Evolutionary conservation across 2,888 invertebrate species (phyloP).

Genomic region (Ophraella communa): DNA sequence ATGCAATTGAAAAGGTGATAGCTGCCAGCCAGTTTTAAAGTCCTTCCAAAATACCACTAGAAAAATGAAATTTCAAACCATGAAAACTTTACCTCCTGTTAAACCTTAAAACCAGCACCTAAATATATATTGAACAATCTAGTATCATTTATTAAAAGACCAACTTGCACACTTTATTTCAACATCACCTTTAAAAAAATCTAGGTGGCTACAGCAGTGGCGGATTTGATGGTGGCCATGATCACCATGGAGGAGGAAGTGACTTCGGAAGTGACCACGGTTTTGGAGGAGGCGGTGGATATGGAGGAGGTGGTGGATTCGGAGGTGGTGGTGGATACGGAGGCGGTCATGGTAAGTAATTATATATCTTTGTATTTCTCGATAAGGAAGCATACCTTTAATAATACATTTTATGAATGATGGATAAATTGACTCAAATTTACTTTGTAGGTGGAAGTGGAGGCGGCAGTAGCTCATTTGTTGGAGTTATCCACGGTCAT

Average conservation of each 20-base stretch:
- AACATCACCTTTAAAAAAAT: too few species aligned
- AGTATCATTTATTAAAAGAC: too few species aligned
- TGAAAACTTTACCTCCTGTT: too few species aligned
- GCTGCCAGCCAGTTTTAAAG: too few species aligned
- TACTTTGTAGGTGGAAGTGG: background rate
- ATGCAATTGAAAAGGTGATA: too few species aligned
- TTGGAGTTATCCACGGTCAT: background rate
- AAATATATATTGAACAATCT: too few species aligned
- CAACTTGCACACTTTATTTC: too few species aligned
- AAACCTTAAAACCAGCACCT: too few species aligned
- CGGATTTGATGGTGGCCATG: conserved; percentile 7
- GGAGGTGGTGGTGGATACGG: conserved; percentile 9
- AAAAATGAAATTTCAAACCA: too few species aligned
- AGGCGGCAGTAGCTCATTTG: background rate
- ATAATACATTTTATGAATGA: background rate
- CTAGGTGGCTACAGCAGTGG: background rate
- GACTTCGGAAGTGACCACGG: background rate
- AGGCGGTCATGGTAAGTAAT: conserved; percentile 14
- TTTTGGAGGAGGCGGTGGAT: conserved; percentile 8
- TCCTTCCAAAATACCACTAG: too few species aligned
- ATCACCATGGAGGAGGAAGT: conserved; percentile 4
- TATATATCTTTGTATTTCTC: background rate
- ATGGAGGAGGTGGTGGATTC: conserved; percentile 13
- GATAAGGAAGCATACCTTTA: background rate
- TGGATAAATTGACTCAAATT: background rate